A percentile compares a stretch with the other conserved stretches of the same genome.
phyloP scores from a whole-genome alignment of 2,888 invertebrate species.

The Drepanosiphum platanoidis region DNA sequence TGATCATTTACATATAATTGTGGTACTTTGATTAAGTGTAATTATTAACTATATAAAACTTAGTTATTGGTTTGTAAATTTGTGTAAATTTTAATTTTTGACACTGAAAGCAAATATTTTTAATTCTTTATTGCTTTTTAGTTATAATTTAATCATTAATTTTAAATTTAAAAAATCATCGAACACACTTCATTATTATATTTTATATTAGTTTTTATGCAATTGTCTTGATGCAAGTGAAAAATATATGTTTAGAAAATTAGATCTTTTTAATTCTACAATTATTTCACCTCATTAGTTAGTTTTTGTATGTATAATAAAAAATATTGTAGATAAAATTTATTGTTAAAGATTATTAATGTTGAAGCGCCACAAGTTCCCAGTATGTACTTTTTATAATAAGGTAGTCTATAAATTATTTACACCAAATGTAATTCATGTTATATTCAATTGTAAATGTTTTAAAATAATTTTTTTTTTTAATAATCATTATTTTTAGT shows the following conservation, averaged over 20 bases:
- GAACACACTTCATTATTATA: not conserved
- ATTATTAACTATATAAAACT: no score
- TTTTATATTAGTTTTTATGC: not conserved
- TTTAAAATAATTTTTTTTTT: not conserved
- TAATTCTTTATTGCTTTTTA: slow-evolving; percentile 18
- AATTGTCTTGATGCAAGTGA: not conserved
- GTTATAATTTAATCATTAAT: not conserved
- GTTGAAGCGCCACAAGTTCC: not conserved
- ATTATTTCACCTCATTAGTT: not conserved
- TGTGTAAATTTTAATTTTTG: slow-evolving; percentile 23
- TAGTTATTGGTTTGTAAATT: not conserved
- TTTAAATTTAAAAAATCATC: slow-evolving; percentile 11
- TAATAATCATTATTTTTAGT: slow-evolving; percentile 22
- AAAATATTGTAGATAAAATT: not conserved
- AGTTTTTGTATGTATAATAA: not conserved
- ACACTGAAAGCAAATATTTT: not conserved
- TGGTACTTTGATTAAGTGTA: no score
- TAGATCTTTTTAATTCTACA: slow-evolving; percentile 7
- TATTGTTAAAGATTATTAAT: not conserved
- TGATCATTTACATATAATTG: no score
- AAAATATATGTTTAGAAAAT: slow-evolving; percentile 15
- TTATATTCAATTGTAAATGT: slow-evolving; percentile 23
- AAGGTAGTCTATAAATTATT: not conserved
- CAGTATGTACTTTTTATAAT: slow-evolving; percentile 12
- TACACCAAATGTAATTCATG: slow-evolving; percentile 25